Conservation (phyloP, 2,888 invertebrate genomes). For the Scaptomyza cyrtandrae region DNA sequence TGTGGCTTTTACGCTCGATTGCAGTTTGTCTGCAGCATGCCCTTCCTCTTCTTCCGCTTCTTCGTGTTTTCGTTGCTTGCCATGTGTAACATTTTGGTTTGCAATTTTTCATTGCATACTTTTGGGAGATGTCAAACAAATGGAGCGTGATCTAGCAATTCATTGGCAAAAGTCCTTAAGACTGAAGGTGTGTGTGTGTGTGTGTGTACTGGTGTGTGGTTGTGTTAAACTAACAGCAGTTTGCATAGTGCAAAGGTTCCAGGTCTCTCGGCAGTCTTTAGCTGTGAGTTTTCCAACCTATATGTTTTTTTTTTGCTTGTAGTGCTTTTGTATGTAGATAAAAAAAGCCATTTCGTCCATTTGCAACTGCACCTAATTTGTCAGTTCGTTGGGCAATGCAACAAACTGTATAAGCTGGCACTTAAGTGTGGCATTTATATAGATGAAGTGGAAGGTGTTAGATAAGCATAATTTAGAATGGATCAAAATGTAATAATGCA, state of each 20-base stretch:
- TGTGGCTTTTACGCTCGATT: conserved; percentile 69
- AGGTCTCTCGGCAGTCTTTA: conserved; percentile 40
- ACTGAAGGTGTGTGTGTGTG: conserved; percentile 1
- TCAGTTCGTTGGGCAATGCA: conserved; percentile 7
- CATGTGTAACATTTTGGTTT: conserved; percentile 45
- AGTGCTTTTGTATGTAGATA: conserved; percentile 9
- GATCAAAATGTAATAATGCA: no score
- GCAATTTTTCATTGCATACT: conserved; percentile 71
- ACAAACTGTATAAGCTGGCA: conserved; percentile 3
- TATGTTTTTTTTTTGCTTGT: conserved; percentile 14
- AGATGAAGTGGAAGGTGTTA: neutral
- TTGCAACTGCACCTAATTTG: conserved; percentile 23
- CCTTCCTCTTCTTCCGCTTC: neutral
- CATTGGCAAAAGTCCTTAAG: conserved; percentile 10
- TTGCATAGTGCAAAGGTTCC: conserved; percentile 5
- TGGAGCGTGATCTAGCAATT: conserved; percentile 48
- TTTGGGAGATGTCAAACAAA: conserved; percentile 47
- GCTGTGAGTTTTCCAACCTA: conserved; percentile 15
- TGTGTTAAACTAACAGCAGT: conserved; percentile 1
- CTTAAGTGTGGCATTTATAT: neutral
- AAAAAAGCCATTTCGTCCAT: conserved; percentile 11
- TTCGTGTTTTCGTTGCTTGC: conserved; percentile 10
- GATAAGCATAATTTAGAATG: conserved; percentile 1
- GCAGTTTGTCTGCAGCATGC: neutral
- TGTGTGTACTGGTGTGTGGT: neutral